Conservation (phyloP, 2,113 vertebrate species). For the Tringa solitaria region DNA sequence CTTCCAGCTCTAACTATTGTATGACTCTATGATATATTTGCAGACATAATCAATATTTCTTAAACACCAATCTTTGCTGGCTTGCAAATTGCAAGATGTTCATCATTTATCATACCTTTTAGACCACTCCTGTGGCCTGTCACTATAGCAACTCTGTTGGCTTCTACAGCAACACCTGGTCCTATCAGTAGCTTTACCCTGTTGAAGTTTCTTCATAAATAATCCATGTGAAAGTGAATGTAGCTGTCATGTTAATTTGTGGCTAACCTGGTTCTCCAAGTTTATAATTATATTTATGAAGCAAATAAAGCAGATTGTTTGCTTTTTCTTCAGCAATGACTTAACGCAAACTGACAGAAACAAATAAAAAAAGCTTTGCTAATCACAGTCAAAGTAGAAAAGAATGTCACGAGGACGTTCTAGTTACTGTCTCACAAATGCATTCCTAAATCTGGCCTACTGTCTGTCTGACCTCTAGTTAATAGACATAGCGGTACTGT, state of each 20-base stretch:
- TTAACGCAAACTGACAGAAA: conserved; percentile 52
- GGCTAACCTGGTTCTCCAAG: conserved; percentile 54
- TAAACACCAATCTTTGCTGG: conserved; percentile 12
- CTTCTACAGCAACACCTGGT: conserved; percentile 37
- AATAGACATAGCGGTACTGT: background rate
- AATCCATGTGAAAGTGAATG: conserved; percentile 60
- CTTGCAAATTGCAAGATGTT: conserved; percentile 30
- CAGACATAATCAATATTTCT: conserved; percentile 38
- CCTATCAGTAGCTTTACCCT: conserved; percentile 33
- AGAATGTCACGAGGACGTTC: background rate
- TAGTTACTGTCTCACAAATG: background rate
- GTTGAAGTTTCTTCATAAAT: conserved; percentile 63
- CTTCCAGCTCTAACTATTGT: too few relatives aligned
- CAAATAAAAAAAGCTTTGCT: conserved; percentile 49
- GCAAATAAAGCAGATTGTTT: conserved; percentile 66
- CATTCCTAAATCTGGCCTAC: background rate
- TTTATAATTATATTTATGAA: conserved; percentile 69
- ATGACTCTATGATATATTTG: background rate
- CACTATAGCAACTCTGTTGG: conserved; percentile 58
- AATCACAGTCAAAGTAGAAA: background rate
- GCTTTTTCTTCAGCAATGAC: conserved; percentile 39
- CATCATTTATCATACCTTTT: conserved; percentile 42
- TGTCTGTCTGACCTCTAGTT: background rate
- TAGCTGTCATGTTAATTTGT: conserved; percentile 68
- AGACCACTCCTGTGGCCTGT: conserved; percentile 40